phyloP scores from a whole-genome alignment of 2,797 vertebrate species.

The Myoxocephalus aenaeus region DNA sequence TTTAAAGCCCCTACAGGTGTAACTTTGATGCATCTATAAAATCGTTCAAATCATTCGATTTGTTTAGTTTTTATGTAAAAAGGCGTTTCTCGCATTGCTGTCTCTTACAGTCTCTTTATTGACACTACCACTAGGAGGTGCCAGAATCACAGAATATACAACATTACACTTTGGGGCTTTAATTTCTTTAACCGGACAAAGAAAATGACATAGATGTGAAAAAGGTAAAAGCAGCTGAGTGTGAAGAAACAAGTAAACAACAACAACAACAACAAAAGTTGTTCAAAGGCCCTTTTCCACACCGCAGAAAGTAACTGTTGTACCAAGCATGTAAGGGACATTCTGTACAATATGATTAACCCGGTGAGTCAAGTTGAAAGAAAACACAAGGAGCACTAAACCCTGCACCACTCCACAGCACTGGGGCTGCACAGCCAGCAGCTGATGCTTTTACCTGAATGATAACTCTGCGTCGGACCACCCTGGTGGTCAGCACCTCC shows the following conservation, averaged over 20 bases:
- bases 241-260: background rate
- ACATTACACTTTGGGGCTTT: slow-evolving; percentile 2
- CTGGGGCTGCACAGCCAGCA: slow-evolving; percentile 25
- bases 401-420: slow-evolving; percentile 25
- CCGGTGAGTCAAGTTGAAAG: background rate
- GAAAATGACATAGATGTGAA: background rate
- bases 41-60: background rate
- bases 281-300: background rate
- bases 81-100: background rate
- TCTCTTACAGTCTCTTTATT: background rate
- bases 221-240: background rate
- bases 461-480: slow-evolving; percentile 95
- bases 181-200: background rate
- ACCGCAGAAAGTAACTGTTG: background rate
- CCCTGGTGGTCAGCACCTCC: slow-evolving; percentile 95
- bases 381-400: background rate
- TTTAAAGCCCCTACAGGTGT: background rate
- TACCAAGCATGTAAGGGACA: background rate
- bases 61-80: background rate
- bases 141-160: background rate
- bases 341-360: background rate
- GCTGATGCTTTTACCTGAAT: slow-evolving; percentile 90
- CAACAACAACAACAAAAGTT: background rate
- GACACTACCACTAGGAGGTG: too few relatives aligned
- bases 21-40: background rate